Percentiles rank a stretch among this genome's conserved stretches.
Evolutionary conservation across 2,888 invertebrate species (phyloP).

Genomic region (Cheilosia soror): DNA sequence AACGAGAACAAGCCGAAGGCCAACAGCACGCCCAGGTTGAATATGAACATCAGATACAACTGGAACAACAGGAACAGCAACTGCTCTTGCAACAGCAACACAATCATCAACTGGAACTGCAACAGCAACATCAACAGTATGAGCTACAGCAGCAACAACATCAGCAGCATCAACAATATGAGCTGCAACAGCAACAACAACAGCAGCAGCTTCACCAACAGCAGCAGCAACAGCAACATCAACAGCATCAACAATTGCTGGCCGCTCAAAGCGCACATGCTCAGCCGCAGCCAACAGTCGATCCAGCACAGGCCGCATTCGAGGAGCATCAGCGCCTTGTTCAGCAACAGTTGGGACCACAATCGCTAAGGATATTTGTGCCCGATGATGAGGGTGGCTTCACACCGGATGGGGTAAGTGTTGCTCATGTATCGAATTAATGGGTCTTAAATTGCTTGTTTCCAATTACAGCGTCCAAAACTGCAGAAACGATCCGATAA

Average conservation of each 20-base stretch:
- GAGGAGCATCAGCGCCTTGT: slow-evolving; percentile 81
- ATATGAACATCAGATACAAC: slow-evolving; percentile 76
- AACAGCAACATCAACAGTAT: slow-evolving; percentile 74
- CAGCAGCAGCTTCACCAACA: slow-evolving; percentile 75
- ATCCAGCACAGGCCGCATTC: slow-evolving; percentile 79
- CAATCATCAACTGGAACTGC: slow-evolving; percentile 75
- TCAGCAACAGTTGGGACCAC: slow-evolving; percentile 80
- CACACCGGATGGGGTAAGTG: slow-evolving; percentile 67
- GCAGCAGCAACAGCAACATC: slow-evolving; percentile 71
- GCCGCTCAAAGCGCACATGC: slow-evolving; percentile 22
- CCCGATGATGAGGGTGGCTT: slow-evolving; percentile 83
- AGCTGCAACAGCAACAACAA: slow-evolving; percentile 76
- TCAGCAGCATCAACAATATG: slow-evolving; percentile 75
- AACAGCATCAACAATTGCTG: slow-evolving; percentile 57
- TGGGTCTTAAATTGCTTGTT: background rate
- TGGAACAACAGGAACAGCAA: slow-evolving; percentile 72
- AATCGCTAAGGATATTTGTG: slow-evolving; percentile 84
- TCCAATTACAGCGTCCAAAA: slow-evolving; percentile 78
- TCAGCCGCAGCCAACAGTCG: slow-evolving; percentile 60
- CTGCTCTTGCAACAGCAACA: slow-evolving; percentile 68
- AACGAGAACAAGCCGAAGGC: slow-evolving; percentile 79
- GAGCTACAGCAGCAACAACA: slow-evolving; percentile 76
- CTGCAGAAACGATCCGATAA: slow-evolving; percentile 78
- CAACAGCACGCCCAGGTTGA: slow-evolving; percentile 79
- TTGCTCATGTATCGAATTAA: background rate